phyloP scores from a whole-genome alignment of 1,140 invertebrate species.

The Laupala kohalensis region DNA sequence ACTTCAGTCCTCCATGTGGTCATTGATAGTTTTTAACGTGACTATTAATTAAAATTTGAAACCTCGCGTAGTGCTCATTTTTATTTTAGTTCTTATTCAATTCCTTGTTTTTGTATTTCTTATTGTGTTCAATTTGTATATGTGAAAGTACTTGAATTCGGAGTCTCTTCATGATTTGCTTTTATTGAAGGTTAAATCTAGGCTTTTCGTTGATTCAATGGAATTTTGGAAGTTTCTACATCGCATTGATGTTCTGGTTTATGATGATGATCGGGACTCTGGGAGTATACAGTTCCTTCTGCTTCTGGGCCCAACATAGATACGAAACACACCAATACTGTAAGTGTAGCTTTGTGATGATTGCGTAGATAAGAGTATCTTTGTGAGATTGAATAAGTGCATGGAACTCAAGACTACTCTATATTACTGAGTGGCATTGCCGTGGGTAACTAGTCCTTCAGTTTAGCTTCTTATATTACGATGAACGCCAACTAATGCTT shows the following conservation, averaged over 20 bases:
- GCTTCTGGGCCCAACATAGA: constrained; percentile 34
- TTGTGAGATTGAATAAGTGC: no score
- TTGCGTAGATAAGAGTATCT: no score
- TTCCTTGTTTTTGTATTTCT: neutral
- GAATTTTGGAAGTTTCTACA: constrained; percentile 40
- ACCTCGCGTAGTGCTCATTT: neutral
- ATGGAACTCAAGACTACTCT: no score
- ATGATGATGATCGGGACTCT: constrained; percentile 36
- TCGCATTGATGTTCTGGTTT: constrained; percentile 39
- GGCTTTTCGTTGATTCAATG: constrained; percentile 38
- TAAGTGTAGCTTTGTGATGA: no score
- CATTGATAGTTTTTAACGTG: neutral
- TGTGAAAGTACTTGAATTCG: neutral
- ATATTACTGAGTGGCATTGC: no score
- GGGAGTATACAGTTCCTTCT: constrained; percentile 37
- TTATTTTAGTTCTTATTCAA: neutral
- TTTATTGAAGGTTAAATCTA: constrained; percentile 33
- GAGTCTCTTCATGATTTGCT: neutral
- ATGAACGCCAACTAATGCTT: no score
- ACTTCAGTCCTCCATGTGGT: neutral
- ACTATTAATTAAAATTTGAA: neutral
- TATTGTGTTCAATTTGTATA: neutral
- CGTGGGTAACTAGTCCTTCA: no score
- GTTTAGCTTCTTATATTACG: no score
- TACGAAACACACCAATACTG: neutral